These are phyloP conservation scores for Nomada lathburiana DNA, from an alignment of 2,888 invertebrate species.

Conservation along the genomic window DNA sequence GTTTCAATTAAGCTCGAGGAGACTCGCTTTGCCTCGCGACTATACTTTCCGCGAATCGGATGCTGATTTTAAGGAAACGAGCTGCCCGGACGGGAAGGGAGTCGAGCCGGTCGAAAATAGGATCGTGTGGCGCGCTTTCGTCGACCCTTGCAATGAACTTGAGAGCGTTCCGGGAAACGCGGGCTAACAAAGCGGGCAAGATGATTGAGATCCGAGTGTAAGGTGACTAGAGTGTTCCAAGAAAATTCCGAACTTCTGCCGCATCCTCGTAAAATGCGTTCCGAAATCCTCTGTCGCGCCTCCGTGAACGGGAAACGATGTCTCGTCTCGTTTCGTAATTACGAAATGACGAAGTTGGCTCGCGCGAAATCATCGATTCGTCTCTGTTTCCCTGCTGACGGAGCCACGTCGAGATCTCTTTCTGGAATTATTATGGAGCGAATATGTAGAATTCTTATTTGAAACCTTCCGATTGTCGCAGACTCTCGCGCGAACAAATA, in stretches of 20 bases:
- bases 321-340: constrained; percentile 6
- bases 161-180: constrained; percentile 2
- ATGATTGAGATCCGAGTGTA: constrained; percentile 18
- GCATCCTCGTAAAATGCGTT: constrained; percentile 17
- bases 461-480: too few species aligned
- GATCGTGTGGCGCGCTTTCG: constrained; percentile 7
- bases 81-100: constrained; percentile 7
- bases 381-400: too few species aligned
- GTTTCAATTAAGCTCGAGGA: not conserved
- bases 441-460: too few species aligned
- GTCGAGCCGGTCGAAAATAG: constrained; percentile 11
- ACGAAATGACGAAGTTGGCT: not conserved
- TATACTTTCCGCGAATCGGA: not conserved
- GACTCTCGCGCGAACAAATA: too few species aligned
- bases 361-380: too few species aligned
- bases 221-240: constrained; percentile 24
- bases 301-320: not conserved
- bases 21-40: not conserved
- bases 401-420: too few species aligned
- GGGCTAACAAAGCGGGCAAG: constrained; percentile 26
- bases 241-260: constrained; percentile 23
- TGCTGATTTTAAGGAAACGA: constrained; percentile 3
- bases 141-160: constrained; percentile 10
- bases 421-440: too few species aligned
- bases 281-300: constrained; percentile 4